Conservation (phyloP, 64 coral and sea anemone genomes). For the Trachythela sp. region DNA sequence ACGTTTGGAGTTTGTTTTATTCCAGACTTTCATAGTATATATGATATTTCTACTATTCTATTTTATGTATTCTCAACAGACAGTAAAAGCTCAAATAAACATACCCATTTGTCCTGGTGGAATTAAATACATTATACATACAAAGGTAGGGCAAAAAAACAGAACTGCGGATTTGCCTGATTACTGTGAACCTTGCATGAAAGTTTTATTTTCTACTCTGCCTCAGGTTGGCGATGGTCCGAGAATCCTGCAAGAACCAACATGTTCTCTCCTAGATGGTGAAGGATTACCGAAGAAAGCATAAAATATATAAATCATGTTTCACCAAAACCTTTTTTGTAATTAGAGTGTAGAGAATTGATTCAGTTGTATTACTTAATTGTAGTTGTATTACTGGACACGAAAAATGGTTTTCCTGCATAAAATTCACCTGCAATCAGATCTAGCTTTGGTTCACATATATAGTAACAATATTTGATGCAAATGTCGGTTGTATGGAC, state of each 20-base stretch:
- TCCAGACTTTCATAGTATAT: neutral
- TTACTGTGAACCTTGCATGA: neutral
- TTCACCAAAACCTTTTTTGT: too few relatives aligned
- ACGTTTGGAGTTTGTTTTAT: neutral
- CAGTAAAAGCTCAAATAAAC: neutral
- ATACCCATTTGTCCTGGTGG: neutral
- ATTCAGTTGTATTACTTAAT: too few relatives aligned
- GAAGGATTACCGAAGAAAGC: neutral
- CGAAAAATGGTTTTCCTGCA: too few relatives aligned
- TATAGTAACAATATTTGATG: too few relatives aligned
- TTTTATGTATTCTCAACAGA: neutral
- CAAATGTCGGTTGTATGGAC: too few relatives aligned
- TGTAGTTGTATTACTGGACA: too few relatives aligned
- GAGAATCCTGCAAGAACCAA: neutral
- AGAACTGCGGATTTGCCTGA: too few relatives aligned
- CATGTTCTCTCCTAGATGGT: neutral
- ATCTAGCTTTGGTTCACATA: too few relatives aligned
- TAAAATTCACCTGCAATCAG: too few relatives aligned
- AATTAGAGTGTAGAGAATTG: too few relatives aligned
- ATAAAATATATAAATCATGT: neutral
- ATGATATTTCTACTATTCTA: neutral
- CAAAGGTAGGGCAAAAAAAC: neutral
- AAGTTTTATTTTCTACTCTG: neutral
- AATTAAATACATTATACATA: conserved; percentile 16
- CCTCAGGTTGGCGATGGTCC: conserved; percentile 7